Conservation (phyloP, 2,113 vertebrate species). For the Drymodes brunneopygia region DNA sequence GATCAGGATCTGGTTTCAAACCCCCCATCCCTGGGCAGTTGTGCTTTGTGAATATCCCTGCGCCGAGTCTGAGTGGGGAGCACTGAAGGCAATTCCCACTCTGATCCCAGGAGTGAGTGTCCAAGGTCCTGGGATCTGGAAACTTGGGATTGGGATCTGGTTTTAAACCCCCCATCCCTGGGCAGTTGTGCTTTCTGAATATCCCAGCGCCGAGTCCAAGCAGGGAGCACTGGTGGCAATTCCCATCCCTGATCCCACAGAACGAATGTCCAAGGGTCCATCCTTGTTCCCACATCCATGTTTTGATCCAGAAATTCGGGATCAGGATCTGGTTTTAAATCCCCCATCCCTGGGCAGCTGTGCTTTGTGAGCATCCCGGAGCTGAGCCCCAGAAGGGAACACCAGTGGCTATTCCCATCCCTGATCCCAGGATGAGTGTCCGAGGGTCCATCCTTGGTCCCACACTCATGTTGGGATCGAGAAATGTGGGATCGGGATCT, state of each 20-base stretch:
- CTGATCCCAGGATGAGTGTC: rapidly evolving
- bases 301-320: not conserved
- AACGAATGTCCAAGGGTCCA: rapidly evolving
- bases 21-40: rapidly evolving
- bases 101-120: not conserved
- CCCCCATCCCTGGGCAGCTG: too few relatives aligned
- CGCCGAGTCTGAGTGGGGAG: rapidly evolving
- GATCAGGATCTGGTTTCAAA: not conserved
- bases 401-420: not conserved
- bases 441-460: rapidly evolving
- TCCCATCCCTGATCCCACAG: not conserved
- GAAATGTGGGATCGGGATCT: not conserved
- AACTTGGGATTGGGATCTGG: too few relatives aligned
- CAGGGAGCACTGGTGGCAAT: rapidly evolving
- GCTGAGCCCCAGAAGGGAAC: too few relatives aligned
- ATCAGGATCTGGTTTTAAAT: not conserved
- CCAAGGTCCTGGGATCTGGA: too few relatives aligned
- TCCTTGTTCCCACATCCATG: not conserved
- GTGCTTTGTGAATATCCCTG: rapidly evolving
- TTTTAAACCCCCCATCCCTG: not conserved
- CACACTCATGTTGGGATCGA: rapidly evolving
- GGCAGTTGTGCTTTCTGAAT: not conserved
- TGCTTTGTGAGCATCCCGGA: too few relatives aligned
- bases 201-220: rapidly evolving
- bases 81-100: rapidly evolving